Percentiles rank a stretch among this genome's conserved stretches.
Conservation (phyloP, 37 sponge, comb jelly and placozoan species). For the Petrosia ficiformis region DNA sequence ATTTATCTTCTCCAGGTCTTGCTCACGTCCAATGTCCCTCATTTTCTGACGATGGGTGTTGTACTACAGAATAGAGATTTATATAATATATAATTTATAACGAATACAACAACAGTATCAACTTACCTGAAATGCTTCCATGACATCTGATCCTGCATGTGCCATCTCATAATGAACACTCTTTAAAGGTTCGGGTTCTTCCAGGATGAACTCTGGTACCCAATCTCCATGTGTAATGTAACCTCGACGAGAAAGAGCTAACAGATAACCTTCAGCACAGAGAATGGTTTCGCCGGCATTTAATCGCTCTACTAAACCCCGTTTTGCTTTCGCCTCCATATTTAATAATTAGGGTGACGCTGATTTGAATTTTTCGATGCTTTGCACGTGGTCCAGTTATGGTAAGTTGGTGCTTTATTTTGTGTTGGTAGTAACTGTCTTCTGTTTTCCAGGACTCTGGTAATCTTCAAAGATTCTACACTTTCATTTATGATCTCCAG, state of each 20-base stretch:
- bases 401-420: no score
- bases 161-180: constrained; percentile 47
- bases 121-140: constrained; percentile 57
- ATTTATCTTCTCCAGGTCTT: constrained; percentile 56
- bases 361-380: no score
- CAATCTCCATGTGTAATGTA: constrained; percentile 48
- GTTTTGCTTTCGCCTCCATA: no score
- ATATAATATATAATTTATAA: neutral
- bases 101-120: neutral
- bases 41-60: constrained; percentile 42
- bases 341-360: no score
- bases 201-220: constrained; percentile 55
- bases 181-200: constrained; percentile 42
- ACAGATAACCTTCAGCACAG: constrained; percentile 68
- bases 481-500: constrained; percentile 54
- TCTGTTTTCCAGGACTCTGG: constrained; percentile 3
- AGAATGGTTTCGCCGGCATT: constrained; percentile 39
- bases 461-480: constrained; percentile 51
- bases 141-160: constrained; percentile 62
- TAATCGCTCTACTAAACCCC: constrained; percentile 33
- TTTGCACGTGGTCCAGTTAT: no score
- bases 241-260: constrained; percentile 39
- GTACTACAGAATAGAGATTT: constrained; percentile 36
- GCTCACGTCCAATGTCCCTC: constrained; percentile 43
- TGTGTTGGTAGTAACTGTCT: no score